Conservation (phyloP, 2,888 invertebrate genomes). For the Ichneumoninae sp. region DNA sequence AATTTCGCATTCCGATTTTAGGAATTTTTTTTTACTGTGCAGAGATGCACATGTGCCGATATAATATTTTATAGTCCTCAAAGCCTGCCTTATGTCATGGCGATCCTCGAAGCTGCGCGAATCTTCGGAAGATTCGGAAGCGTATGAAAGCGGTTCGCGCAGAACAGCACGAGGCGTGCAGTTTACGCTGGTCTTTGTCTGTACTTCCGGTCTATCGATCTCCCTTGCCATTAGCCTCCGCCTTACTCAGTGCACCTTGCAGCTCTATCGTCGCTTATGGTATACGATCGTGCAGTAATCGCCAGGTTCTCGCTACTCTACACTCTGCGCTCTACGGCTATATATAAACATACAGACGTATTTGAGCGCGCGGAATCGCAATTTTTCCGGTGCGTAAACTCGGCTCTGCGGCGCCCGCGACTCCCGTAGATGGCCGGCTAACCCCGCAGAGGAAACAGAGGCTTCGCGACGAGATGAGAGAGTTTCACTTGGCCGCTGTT, state of each 20-base stretch:
- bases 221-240: conserved; percentile 44
- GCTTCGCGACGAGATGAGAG: conserved; percentile 68
- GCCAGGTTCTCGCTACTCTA: neutral
- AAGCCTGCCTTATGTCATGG: neutral
- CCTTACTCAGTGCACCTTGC: neutral
- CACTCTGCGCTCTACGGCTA: neutral
- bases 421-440: conserved; percentile 73
- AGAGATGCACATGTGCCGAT: too few species aligned
- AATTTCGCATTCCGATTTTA: too few species aligned
- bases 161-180: neutral
- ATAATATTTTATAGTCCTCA: neutral
- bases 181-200: conserved; percentile 7
- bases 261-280: neutral
- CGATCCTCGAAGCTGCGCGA: neutral
- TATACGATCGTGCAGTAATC: neutral
- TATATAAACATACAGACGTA: neutral
- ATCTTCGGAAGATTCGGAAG: conserved; percentile 10
- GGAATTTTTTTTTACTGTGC: too few species aligned
- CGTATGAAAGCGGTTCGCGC: conserved; percentile 16
- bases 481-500: conserved; percentile 76
- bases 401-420: conserved; percentile 13
- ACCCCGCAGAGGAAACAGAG: conserved; percentile 72
- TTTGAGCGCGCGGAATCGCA: conserved; percentile 66
- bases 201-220: conserved; percentile 64
- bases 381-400: conserved; percentile 36